Evolutionary conservation across 2,888 invertebrate genomes (phyloP).

Genomic region (Lithophane socia): DNA sequence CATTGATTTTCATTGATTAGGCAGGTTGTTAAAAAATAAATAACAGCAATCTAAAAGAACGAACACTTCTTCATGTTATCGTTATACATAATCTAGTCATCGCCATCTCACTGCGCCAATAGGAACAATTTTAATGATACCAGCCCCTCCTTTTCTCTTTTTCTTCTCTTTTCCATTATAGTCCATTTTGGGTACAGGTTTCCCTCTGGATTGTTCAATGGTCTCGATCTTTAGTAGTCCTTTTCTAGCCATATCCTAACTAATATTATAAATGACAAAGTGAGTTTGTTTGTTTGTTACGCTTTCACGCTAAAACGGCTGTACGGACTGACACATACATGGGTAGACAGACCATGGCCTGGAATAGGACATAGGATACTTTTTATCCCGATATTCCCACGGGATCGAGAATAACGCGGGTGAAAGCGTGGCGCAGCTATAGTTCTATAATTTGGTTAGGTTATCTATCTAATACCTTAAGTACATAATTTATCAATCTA

Average conservation of each 20-base stretch:
- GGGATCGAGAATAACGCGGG: too few relatives aligned
- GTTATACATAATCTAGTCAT: neutral
- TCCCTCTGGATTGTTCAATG: neutral
- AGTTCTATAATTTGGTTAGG: neutral
- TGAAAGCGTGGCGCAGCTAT: too few relatives aligned
- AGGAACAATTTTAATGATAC: neutral
- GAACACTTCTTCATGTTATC: neutral
- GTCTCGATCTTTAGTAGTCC: neutral
- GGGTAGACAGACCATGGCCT: too few relatives aligned
- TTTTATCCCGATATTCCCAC: too few relatives aligned
- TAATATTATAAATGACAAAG: too few relatives aligned
- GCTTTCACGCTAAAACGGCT: too few relatives aligned
- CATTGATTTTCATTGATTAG: neutral
- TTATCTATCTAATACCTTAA: too few relatives aligned
- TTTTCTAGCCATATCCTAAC: neutral
- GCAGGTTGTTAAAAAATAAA: neutral
- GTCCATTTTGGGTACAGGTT: neutral
- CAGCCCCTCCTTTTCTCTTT: neutral
- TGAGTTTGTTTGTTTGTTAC: too few relatives aligned
- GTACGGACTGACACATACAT: too few relatives aligned
- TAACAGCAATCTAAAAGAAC: neutral
- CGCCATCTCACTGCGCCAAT: neutral
- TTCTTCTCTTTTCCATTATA: neutral
- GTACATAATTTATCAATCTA: neutral
- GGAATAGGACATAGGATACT: too few relatives aligned